A percentile compares a stretch with the other conserved stretches of the same genome.
These are phyloP conservation scores for Hoplostethus atlanticus DNA, from an alignment of 2,797 vertebrate species.

Conservation along the genomic window DNA sequence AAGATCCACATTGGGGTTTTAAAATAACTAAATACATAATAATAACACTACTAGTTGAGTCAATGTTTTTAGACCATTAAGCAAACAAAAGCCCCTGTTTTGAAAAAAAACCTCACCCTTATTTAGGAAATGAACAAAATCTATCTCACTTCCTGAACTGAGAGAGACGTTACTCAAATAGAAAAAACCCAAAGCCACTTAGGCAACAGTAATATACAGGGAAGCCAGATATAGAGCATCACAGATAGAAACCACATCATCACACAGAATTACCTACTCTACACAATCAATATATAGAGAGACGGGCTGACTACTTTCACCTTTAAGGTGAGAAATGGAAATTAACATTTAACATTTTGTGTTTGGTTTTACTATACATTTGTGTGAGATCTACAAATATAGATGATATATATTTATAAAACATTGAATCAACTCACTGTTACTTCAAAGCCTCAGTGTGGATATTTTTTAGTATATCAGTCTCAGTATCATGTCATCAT, in stretches of 20 bases:
- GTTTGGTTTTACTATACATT: background rate
- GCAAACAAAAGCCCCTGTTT: no score
- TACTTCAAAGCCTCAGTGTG: no score
- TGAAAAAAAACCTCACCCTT: no score
- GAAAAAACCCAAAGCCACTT: conserved; percentile 22
- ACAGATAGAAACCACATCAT: background rate
- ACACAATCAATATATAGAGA: background rate
- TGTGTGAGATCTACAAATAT: no score
- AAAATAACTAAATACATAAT: no score
- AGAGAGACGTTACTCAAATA: background rate
- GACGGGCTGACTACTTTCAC: background rate
- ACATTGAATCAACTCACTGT: no score
- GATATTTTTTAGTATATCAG: no score
- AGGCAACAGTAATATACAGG: conserved; percentile 29
- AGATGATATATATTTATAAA: no score
- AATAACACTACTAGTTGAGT: no score
- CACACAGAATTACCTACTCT: background rate
- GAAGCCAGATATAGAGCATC: conserved; percentile 7
- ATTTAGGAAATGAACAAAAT: background rate
- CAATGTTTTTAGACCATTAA: no score
- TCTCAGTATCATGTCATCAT: no score
- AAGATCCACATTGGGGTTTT: no score
- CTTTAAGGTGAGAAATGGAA: conserved; percentile 49
- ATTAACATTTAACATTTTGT: background rate
- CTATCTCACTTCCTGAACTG: conserved; percentile 1